These are phyloP conservation scores for Lithobates sylvaticus DNA, from an alignment of 2,797 vertebrate species.

Conservation along the genomic window DNA sequence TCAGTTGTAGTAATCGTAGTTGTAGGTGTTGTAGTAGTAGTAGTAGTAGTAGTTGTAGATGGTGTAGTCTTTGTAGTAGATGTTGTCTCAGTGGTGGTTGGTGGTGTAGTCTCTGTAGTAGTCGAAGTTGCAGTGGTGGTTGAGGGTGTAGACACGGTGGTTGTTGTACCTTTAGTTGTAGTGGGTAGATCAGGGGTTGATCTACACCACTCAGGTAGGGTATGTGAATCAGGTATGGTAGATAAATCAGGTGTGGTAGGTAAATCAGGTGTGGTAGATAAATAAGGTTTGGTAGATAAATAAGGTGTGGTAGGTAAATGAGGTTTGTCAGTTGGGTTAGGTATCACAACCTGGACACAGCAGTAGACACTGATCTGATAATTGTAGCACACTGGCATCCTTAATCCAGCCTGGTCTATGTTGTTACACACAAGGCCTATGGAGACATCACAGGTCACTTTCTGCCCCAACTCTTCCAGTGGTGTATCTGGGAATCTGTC, in stretches of 20 bases:
- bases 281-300: too few relatives aligned
- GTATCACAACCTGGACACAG: accelerated
- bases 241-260: too few relatives aligned
- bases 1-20: background rate
- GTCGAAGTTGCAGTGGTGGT: background rate
- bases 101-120: too few relatives aligned
- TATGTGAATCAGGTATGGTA: too few relatives aligned
- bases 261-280: too few relatives aligned
- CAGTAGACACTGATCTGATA: slow-evolving; percentile 69
- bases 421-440: slow-evolving; percentile 70
- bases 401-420: slow-evolving; percentile 1
- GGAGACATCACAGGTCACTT: slow-evolving; percentile 55
- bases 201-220: too few relatives aligned
- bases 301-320: too few relatives aligned
- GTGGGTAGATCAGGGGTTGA: background rate
- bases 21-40: too few relatives aligned
- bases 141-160: background rate
- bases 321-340: too few relatives aligned
- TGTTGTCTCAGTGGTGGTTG: too few relatives aligned
- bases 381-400: slow-evolving; percentile 61
- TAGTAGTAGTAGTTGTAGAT: too few relatives aligned
- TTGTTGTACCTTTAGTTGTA: background rate
- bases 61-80: too few relatives aligned
- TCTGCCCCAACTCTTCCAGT: slow-evolving; percentile 63
- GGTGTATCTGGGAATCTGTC: accelerated